These are phyloP conservation scores for Mizuhopecten yessoensis DNA, from an alignment of 1,140 invertebrate genomes.

Conservation along the genomic window DNA sequence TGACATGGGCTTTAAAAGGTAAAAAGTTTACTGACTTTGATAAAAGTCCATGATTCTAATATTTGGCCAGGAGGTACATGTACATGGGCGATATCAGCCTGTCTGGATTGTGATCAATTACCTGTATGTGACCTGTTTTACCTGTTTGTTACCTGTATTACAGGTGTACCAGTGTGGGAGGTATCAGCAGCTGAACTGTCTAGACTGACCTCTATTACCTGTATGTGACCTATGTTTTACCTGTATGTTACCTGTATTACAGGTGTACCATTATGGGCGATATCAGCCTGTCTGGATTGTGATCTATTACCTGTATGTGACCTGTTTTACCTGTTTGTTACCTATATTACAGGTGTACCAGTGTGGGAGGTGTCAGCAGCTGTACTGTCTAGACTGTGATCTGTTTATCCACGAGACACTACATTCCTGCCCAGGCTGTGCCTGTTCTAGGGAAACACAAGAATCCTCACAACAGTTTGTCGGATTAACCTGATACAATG, in stretches of 20 bases:
- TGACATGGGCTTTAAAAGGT: too few species aligned
- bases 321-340: not conserved
- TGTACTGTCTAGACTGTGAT: slow-evolving; percentile 97
- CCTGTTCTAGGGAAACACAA: slow-evolving; percentile 82
- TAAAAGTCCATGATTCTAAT: too few species aligned
- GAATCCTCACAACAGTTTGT: slow-evolving; percentile 48
- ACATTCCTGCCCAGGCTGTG: slow-evolving; percentile 97
- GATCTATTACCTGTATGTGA: too few species aligned
- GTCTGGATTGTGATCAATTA: not conserved
- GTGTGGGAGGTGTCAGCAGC: slow-evolving; percentile 91
- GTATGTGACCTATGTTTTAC: not conserved
- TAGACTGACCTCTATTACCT: slow-evolving; percentile 87
- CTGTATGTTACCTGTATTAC: not conserved
- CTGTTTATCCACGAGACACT: slow-evolving; percentile 96
- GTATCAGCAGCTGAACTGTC: slow-evolving; percentile 85
- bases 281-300: not conserved
- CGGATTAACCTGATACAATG: not conserved
- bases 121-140: too few species aligned
- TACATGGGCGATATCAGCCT: not conserved
- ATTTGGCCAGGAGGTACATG: too few species aligned
- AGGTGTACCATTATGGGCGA: not conserved
- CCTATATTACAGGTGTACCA: slow-evolving; percentile 81
- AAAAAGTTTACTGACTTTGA: too few species aligned
- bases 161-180: slow-evolving; percentile 87
- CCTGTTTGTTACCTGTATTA: slow-evolving; percentile 46